phyloP scores from a whole-genome alignment of 2,888 invertebrate genomes.

The Diarsia mendica region DNA sequence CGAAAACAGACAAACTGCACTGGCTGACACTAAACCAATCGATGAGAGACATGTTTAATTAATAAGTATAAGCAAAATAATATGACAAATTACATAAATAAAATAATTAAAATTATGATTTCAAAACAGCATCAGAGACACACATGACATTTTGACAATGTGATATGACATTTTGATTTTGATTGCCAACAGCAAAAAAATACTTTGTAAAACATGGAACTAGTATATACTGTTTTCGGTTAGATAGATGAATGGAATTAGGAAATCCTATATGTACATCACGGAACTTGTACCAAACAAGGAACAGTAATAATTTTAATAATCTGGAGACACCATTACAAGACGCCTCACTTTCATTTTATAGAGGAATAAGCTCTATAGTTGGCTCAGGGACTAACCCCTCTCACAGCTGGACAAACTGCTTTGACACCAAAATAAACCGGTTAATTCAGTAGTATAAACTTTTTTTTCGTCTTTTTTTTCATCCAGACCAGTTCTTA shows the following conservation, averaged over 20 bases:
- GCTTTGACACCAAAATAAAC: too few relatives aligned
- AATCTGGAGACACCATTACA: too few relatives aligned
- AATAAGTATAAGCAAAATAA: constrained; percentile 41
- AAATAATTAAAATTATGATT: constrained; percentile 30
- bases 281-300: not conserved
- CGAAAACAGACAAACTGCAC: constrained; percentile 92
- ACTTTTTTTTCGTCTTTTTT: too few relatives aligned
- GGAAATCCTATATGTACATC: not conserved
- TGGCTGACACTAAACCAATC: constrained; percentile 74
- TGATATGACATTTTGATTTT: not conserved
- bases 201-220: not conserved
- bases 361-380: not conserved
- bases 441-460: too few relatives aligned
- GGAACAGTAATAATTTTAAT: too few relatives aligned
- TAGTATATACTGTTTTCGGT: not conserved
- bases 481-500: too few relatives aligned
- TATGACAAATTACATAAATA: constrained; percentile 37
- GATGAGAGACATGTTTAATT: constrained; percentile 50
- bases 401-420: too few relatives aligned
- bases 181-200: constrained; percentile 9
- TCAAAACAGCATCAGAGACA: constrained; percentile 30
- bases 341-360: not conserved
- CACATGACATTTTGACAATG: constrained; percentile 4
- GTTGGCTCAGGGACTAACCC: too few relatives aligned
- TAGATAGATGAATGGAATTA: not conserved